Evolutionary conservation across 2,888 invertebrate genomes (phyloP).

Genomic region (Acleris sparsana): DNA sequence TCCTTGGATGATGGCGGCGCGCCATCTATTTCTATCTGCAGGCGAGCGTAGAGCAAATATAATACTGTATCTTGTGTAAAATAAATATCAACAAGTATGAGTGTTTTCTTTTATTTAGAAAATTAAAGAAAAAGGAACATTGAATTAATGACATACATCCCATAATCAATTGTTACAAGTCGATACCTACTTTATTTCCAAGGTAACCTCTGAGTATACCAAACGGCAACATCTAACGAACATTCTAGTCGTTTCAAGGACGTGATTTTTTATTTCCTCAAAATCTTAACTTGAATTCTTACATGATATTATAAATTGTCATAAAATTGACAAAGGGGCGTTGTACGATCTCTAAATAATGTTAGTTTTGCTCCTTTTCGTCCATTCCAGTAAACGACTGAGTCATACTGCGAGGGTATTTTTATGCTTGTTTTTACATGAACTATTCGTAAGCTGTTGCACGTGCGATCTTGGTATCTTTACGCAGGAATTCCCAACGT

Average conservation of each 20-base stretch:
- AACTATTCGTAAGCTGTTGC: background rate
- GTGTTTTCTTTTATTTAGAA: too few species aligned
- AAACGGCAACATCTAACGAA: background rate
- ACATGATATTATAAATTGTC: slow-evolving; percentile 30
- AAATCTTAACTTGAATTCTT: slow-evolving; percentile 6
- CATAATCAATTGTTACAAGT: too few species aligned
- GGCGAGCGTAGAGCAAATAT: too few species aligned
- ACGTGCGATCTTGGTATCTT: slow-evolving; percentile 1
- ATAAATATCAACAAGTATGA: too few species aligned
- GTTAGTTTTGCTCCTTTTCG: slow-evolving; percentile 22
- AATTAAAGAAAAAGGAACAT: too few species aligned
- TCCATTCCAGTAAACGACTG: slow-evolving; percentile 12
- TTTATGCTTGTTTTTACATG: background rate
- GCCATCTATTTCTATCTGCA: too few species aligned
- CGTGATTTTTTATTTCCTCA: background rate
- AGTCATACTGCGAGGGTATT: slow-evolving; percentile 16
- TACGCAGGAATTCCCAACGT: slow-evolving; percentile 6
- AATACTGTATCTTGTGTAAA: too few species aligned
- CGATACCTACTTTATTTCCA: background rate
- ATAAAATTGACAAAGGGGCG: slow-evolving; percentile 35
- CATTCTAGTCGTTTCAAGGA: background rate
- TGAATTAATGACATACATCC: too few species aligned
- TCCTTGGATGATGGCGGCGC: too few species aligned
- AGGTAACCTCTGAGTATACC: background rate
- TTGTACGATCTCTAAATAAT: slow-evolving; percentile 28